A percentile compares a stretch with the other conserved stretches of the same genome.
Conservation (phyloP, 2,888 invertebrate genomes). For the Eupithecia centaureata region DNA sequence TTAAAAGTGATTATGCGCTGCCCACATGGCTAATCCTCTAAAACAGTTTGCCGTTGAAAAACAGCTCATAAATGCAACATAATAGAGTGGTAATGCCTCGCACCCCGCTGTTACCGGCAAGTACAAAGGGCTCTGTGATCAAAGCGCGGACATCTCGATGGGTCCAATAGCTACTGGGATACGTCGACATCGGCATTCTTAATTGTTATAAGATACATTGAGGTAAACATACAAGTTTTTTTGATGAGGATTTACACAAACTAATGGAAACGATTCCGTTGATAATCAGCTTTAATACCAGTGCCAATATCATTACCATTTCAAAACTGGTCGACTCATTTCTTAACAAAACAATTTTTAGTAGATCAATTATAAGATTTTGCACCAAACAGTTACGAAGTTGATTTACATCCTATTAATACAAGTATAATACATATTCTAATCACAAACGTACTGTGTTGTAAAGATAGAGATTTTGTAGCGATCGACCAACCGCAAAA, state of each 20-base stretch:
- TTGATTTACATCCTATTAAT: neutral
- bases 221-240: constrained; percentile 11
- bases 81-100: constrained; percentile 67
- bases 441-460: neutral
- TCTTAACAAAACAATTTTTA: neutral
- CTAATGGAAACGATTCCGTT: neutral
- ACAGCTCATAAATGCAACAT: constrained; percentile 26
- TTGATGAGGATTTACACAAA: neutral
- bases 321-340: neutral
- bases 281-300: neutral
- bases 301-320: neutral
- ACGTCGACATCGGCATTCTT: constrained; percentile 43
- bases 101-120: constrained; percentile 61
- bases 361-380: neutral
- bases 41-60: constrained; percentile 24
- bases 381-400: neutral
- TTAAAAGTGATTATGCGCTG: constrained; percentile 9
- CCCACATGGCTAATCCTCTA: neutral
- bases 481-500: constrained; percentile 44
- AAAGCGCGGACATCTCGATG: constrained; percentile 74
- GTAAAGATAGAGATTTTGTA: constrained; percentile 4
- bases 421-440: neutral
- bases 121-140: constrained; percentile 68
- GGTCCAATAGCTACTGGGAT: constrained; percentile 67
- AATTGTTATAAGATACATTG: constrained; percentile 8